Evolutionary conservation across 2,113 vertebrate genomes (phyloP).

Genomic region (Colinus virginianus): DNA sequence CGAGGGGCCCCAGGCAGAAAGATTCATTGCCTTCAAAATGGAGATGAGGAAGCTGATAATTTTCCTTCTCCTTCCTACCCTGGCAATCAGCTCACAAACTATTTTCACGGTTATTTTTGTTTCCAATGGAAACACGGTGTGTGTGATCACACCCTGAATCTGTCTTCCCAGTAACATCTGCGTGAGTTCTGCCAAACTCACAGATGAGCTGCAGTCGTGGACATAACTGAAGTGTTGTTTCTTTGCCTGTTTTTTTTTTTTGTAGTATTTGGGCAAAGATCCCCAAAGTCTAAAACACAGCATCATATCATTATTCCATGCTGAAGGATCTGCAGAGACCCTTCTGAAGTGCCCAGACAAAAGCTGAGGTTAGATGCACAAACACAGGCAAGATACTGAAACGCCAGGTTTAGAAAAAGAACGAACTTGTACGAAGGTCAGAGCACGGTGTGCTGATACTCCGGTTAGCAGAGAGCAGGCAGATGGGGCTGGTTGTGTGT

Average conservation of each 20-base stretch:
- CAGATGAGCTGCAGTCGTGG: background rate
- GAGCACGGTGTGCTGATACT: background rate
- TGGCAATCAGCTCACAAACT: background rate
- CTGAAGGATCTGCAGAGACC: background rate
- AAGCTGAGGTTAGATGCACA: rapidly evolving
- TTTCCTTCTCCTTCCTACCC: background rate
- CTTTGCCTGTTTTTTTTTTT: background rate
- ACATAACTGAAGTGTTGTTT: background rate
- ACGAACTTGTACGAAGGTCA: background rate
- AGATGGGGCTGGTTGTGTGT: background rate
- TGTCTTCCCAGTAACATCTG: background rate
- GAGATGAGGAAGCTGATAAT: background rate
- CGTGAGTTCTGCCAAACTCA: background rate
- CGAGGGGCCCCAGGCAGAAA: background rate
- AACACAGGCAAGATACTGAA: background rate
- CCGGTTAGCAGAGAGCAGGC: background rate
- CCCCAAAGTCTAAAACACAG: background rate
- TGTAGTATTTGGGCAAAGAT: background rate
- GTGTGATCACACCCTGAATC: background rate
- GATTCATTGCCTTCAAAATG: background rate
- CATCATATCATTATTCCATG: background rate
- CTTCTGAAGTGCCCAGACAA: background rate
- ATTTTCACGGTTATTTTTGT: background rate
- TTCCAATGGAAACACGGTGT: background rate
- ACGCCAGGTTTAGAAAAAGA: background rate